These are phyloP conservation scores for Solea solea DNA, from an alignment of 2,113 vertebrate genomes.

Conservation along the genomic window DNA sequence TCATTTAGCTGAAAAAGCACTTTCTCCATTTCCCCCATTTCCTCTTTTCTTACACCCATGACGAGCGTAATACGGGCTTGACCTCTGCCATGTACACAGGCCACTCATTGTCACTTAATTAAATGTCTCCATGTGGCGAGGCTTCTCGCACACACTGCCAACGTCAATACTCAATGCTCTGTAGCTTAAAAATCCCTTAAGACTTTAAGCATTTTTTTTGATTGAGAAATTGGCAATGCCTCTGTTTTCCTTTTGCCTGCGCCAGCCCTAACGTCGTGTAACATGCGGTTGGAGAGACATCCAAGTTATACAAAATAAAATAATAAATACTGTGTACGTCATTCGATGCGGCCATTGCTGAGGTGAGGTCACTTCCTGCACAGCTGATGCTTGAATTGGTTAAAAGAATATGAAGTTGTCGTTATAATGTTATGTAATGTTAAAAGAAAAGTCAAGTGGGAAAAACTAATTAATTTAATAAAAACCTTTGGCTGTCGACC, in stretches of 20 bases:
- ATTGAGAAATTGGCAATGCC: conserved; percentile 28
- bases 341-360: background rate
- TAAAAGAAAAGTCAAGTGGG: too few relatives aligned
- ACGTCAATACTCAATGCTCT: conserved; percentile 30
- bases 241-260: conserved; percentile 37
- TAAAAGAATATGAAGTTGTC: too few relatives aligned
- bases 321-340: too few relatives aligned
- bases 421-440: too few relatives aligned
- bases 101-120: conserved; percentile 50
- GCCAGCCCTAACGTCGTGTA: background rate
- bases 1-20: conserved; percentile 29
- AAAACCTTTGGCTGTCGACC: too few relatives aligned
- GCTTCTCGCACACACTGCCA: conserved; percentile 33
- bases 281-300: background rate
- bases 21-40: conserved; percentile 57
- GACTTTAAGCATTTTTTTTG: background rate
- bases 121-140: conserved; percentile 30
- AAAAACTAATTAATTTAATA: too few relatives aligned
- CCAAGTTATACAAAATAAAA: background rate
- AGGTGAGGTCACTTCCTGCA: background rate
- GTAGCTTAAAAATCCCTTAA: conserved; percentile 10
- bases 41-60: conserved; percentile 21
- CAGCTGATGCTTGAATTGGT: too few relatives aligned
- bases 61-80: conserved; percentile 17
- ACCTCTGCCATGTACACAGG: conserved; percentile 25